Conservation (phyloP, 2,888 invertebrate species). For the Tridacna crocea region DNA sequence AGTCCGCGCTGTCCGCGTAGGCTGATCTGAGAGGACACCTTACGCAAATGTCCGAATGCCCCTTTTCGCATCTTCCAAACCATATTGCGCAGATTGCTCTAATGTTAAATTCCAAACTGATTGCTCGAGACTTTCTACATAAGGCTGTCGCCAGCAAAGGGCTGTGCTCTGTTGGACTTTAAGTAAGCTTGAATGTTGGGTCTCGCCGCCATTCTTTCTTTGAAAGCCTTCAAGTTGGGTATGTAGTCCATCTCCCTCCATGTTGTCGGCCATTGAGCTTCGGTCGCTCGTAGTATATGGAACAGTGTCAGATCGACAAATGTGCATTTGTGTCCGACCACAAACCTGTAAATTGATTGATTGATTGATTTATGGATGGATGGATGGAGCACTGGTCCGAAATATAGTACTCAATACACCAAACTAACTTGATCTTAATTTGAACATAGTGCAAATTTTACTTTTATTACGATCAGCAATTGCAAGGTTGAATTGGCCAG, state of each 20-base stretch:
- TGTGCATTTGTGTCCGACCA: slow-evolving; percentile 71
- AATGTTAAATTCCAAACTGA: too few species aligned
- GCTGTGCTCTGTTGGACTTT: slow-evolving; percentile 67
- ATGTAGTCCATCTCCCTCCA: slow-evolving; percentile 66
- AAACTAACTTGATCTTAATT: too few species aligned
- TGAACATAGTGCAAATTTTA: too few species aligned
- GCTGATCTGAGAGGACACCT: too few species aligned
- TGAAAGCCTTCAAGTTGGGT: slow-evolving; percentile 73
- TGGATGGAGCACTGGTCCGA: too few species aligned
- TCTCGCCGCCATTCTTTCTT: slow-evolving; percentile 66
- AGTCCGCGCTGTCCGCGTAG: too few species aligned
- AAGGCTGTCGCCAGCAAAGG: slow-evolving; percentile 77
- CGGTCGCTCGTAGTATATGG: slow-evolving; percentile 72
- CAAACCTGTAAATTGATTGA: slow-evolving; percentile 59
- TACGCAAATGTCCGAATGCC: too few species aligned
- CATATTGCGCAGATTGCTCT: too few species aligned
- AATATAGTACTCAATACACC: too few species aligned
- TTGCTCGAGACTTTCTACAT: slow-evolving; percentile 59
- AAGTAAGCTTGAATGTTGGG: slow-evolving; percentile 73
- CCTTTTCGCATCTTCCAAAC: too few species aligned
- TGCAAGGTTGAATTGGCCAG: too few species aligned
- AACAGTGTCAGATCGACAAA: slow-evolving; percentile 75
- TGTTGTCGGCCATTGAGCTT: slow-evolving; percentile 70
- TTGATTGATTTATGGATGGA: background rate
- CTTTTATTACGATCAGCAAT: too few species aligned